Evolutionary conservation across 2,797 vertebrate genomes (phyloP).

Genomic region (Bovichtus variegatus): DNA sequence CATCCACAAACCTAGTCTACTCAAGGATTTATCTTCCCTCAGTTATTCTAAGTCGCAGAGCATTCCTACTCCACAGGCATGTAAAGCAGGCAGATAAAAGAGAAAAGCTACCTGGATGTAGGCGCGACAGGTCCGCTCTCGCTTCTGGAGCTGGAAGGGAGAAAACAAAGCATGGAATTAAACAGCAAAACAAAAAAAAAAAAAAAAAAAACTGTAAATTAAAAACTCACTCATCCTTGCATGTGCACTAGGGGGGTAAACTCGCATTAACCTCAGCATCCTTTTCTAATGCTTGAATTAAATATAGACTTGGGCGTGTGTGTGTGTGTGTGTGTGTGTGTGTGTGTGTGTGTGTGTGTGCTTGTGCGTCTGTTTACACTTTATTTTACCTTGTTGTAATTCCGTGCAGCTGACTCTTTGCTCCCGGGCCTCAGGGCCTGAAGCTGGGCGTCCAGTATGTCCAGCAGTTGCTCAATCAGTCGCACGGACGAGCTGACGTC

Average conservation of each 20-base stretch:
- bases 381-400: constrained; percentile 92
- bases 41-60: constrained; percentile 69
- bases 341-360: too few species aligned
- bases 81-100: constrained; percentile 71
- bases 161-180: constrained; percentile 68
- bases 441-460: constrained; percentile 94
- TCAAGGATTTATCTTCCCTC: constrained; percentile 68
- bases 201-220: constrained; percentile 19
- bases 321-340: constrained; percentile 22
- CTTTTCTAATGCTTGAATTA: constrained; percentile 46
- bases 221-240: constrained; percentile 50
- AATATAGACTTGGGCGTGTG: constrained; percentile 15
- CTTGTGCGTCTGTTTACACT: constrained; percentile 13
- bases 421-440: constrained; percentile 93
- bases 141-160: constrained; percentile 90
- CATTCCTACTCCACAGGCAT: constrained; percentile 56
- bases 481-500: constrained; percentile 95
- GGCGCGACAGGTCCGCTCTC: constrained; percentile 93
- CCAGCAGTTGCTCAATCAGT: constrained; percentile 94
- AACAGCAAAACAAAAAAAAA: constrained; percentile 51
- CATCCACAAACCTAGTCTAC: constrained; percentile 65
- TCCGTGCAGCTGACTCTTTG: constrained; percentile 92
- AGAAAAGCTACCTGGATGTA: constrained; percentile 91
- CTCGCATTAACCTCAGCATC: constrained; percentile 40
- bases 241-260: constrained; percentile 41